Percentiles rank a stretch among this genome's conserved stretches.
Conservation (phyloP, 2,797 vertebrate species). For the Cynodonichthys magdalenae region DNA sequence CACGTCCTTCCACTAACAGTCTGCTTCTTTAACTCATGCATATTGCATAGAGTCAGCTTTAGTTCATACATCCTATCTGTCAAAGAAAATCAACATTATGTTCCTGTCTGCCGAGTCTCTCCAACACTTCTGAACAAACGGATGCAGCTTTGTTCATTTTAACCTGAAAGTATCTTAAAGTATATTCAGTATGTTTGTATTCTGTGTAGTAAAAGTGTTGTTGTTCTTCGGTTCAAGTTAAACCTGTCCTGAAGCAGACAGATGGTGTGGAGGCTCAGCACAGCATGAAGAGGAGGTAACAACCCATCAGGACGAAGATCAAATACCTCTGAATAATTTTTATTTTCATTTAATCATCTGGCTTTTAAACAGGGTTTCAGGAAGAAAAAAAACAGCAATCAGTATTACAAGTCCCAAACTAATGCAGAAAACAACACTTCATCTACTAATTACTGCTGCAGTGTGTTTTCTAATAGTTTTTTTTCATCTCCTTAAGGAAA, state of each 20-base stretch:
- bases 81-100: no score
- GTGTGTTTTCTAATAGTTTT: not conserved
- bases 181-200: no score
- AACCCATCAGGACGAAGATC: constrained; percentile 21
- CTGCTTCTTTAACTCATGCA: no score
- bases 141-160: no score
- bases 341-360: constrained; percentile 28
- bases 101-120: no score
- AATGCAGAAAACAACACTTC: constrained; percentile 16
- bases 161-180: no score
- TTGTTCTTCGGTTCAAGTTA: constrained; percentile 7
- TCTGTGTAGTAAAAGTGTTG: not conserved
- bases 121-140: no score
- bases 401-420: not conserved
- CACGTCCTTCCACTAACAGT: no score
- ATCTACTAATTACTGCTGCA: constrained; percentile 15
- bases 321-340: constrained; percentile 27
- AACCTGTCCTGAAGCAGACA: constrained; percentile 39
- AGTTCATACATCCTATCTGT: no score
- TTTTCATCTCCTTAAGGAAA: constrained; percentile 21
- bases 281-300: constrained; percentile 15
- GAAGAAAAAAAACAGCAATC: constrained; percentile 4
- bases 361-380: not conserved
- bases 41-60: no score
- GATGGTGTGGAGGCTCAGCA: constrained; percentile 38